Evolutionary conservation across 2,113 vertebrate species (phyloP).

Genomic region (Oxyura jamaicensis): DNA sequence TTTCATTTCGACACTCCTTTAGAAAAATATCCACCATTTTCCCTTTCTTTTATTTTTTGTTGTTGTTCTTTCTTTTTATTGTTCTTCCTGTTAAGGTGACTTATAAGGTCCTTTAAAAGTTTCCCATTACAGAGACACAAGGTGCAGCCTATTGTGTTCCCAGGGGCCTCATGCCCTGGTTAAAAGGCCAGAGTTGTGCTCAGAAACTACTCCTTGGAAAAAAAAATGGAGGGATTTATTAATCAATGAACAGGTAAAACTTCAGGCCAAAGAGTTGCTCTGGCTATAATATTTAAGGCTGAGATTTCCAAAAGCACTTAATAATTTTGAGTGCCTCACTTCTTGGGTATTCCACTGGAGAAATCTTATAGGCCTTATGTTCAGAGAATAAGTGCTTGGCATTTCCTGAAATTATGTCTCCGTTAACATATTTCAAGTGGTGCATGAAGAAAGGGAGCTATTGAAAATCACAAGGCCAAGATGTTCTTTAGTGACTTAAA

Average conservation of each 20-base stretch:
- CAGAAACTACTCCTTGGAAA: background rate
- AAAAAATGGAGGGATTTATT: background rate
- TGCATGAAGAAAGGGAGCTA: slow-evolving; percentile 34
- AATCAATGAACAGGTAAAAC: background rate
- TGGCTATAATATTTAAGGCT: background rate
- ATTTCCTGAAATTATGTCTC: slow-evolving; percentile 42
- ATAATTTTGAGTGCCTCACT: background rate
- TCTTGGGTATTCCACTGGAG: background rate
- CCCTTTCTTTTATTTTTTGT: background rate
- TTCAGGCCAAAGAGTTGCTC: background rate
- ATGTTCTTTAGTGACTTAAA: slow-evolving; percentile 31
- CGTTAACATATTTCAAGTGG: slow-evolving; percentile 40
- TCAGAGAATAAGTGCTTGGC: slow-evolving; percentile 12
- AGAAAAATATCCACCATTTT: background rate
- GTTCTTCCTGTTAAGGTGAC: background rate
- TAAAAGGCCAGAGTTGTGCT: background rate
- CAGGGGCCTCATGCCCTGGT: background rate
- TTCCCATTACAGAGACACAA: background rate
- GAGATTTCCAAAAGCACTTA: slow-evolving; percentile 13
- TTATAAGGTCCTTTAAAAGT: background rate
- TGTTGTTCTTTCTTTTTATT: background rate
- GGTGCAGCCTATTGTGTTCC: background rate
- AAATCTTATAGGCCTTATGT: background rate
- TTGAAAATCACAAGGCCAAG: slow-evolving; percentile 20
- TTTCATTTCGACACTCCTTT: background rate